Percentiles rank a stretch among this genome's conserved stretches.
Evolutionary conservation across 2,888 invertebrate species (phyloP).

Genomic region (Aricia artaxerxes): DNA sequence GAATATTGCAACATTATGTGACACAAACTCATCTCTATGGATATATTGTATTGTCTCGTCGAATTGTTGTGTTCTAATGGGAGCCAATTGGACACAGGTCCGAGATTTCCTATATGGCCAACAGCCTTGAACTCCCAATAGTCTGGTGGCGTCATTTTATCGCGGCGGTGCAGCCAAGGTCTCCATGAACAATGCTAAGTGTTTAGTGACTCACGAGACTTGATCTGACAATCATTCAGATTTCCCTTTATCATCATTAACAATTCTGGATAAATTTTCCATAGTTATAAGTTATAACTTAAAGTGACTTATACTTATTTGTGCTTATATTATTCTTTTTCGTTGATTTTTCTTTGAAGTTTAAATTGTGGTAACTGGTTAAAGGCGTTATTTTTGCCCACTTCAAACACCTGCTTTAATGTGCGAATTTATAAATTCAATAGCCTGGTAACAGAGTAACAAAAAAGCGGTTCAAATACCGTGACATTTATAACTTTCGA

Average conservation of each 20-base stretch:
- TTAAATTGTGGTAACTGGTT: background rate
- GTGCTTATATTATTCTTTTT: background rate
- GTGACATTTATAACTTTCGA: background rate
- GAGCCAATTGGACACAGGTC: conserved; percentile 5
- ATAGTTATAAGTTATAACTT: background rate
- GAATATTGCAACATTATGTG: background rate
- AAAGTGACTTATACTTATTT: too few species aligned
- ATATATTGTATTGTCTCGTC: background rate
- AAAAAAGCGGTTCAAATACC: conserved; percentile 9
- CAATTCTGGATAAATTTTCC: background rate
- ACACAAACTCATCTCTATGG: background rate
- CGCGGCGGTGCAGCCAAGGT: conserved; percentile 22
- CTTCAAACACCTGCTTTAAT: background rate
- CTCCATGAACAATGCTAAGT: conserved; percentile 25
- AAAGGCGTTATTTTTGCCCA: background rate
- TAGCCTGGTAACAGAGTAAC: background rate
- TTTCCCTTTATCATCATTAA: background rate
- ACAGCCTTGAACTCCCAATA: conserved; percentile 38
- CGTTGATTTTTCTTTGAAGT: background rate
- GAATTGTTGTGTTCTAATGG: conserved; percentile 11
- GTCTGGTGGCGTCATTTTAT: conserved; percentile 26
- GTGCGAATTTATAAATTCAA: background rate
- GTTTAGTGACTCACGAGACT: conserved; percentile 19
- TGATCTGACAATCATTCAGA: conserved; percentile 19
- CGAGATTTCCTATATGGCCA: conserved; percentile 17